Base-by-base conservation (phyloP, 2,888 invertebrate genomes). In the Stenchaetothrips biformis region DNA sequence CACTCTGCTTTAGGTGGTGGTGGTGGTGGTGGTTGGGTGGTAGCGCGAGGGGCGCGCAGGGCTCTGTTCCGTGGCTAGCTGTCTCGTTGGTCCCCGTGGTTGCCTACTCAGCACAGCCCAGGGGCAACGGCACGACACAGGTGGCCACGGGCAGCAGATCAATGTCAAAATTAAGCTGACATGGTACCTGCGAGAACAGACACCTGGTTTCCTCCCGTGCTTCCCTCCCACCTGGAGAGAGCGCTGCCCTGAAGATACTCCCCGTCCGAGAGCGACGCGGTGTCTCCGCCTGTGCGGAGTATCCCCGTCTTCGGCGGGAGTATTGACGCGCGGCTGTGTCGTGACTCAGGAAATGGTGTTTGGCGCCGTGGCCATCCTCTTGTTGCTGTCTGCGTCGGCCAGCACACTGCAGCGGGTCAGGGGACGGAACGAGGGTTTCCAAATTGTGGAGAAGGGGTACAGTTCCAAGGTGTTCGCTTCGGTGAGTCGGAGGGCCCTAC, bases 301-400 rank as follows among this genome's bases (percentile, higher is more conserved):
- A 74, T 25, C 67, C 67, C 67, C 25, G 21, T 25, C 1, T 7
- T 7, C 8, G 67, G 25, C 25, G 18, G 67, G 67, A 74, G 67
- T 74, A 74, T 74, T 74, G 67, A 74, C 67, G 67, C 67, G 3
- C 21, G 59, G 11, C 59, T 59, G 59, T 59, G 59, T 59, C 59
- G 59, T 18, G 18, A 74, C 25, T 74, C 86, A 95, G 95, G 95
- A 95, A 87, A 90, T 91, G 78, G 88, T 93, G 81, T 95, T 94
- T 86, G 95, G 95, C 86, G 88, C 89, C 0, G 88, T 93, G 59
- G 93, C 95, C 0, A 92, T 92, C 83, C 91, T 93, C 85, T 90
- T 95, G 85, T 94, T 94, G 85, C 86, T 94, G 81, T 92, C 92
- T 37, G 92, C 94, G 0, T 91, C 95, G 67, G 21, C 25, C 21